Evolutionary conservation across 1,140 invertebrate genomes (phyloP).

Genomic region (Drosophila repletoides): DNA sequence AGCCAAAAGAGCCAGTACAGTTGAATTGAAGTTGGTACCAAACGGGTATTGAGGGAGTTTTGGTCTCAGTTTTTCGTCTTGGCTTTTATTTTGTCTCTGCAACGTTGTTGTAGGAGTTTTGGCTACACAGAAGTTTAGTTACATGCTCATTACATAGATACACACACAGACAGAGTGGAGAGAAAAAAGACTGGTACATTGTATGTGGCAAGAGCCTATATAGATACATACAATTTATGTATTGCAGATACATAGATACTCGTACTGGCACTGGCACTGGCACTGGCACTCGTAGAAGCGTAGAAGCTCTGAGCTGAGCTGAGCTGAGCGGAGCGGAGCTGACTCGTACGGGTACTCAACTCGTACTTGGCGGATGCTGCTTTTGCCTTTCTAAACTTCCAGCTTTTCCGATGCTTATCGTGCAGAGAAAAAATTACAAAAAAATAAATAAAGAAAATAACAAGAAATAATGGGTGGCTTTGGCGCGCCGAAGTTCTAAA

Average conservation of each 20-base stretch:
- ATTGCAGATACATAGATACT: slow-evolving; percentile 69
- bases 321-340: too few relatives aligned
- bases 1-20: slow-evolving; percentile 64
- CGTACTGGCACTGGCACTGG: slow-evolving; percentile 26
- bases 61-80: slow-evolving; percentile 28
- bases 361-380: slow-evolving; percentile 27
- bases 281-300: slow-evolving; percentile 27
- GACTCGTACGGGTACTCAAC: too few relatives aligned
- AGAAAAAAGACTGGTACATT: slow-evolving; percentile 48
- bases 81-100: slow-evolving; percentile 57
- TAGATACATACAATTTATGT: slow-evolving; percentile 67
- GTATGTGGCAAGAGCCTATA: slow-evolving; percentile 55
- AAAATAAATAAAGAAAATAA: slow-evolving; percentile 28
- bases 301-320: too few relatives aligned
- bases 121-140: slow-evolving; percentile 79
- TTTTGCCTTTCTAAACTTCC: slow-evolving; percentile 75
- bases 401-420: slow-evolving; percentile 76
- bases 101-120: slow-evolving; percentile 76
- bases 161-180: slow-evolving; percentile 17
- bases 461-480: too few relatives aligned
- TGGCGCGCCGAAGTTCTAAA: too few relatives aligned
- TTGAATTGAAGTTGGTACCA: slow-evolving; percentile 74
- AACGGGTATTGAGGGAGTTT: slow-evolving; percentile 75
- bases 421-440: slow-evolving; percentile 25
- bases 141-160: slow-evolving; percentile 79